Evolutionary conservation across 1,140 invertebrate species (phyloP), one percentile per base, ranked within the genome.

Genomic region (Drosophila nasuta): DNA sequence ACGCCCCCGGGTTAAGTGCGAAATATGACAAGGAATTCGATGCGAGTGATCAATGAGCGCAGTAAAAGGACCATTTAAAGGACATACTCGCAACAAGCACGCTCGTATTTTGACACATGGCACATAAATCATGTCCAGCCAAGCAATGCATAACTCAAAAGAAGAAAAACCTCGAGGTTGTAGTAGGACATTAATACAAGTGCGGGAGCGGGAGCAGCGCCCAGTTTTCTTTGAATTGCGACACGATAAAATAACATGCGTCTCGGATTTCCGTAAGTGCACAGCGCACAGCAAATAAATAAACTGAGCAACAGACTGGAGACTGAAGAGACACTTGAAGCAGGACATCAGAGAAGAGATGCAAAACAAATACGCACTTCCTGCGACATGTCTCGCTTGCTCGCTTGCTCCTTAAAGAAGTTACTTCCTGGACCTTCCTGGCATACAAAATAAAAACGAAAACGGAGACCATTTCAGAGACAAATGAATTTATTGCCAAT

Each of bases 361-460:
- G 85, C 78, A 89, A 89, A 89, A 76, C 82, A 89, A 89, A 89
- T 86, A 90, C 76, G 70, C 79, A 89, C 86, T 90, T 89, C 86
- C 86, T 89, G 86, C 70, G 52, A 60, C 67, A 64, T 45, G 49
- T 33, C 30, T 25, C 3, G 3, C 20, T 20, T 3, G 2, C 20
- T 20, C 20, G 20, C 20, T 25, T 25, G 20, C 20, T 25, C 70
- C 75, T 66, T 74, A 72, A 89, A 89, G 66, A 81, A 89, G 85
- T 90, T 85, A 89, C 85, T 89, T 89, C 85, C 85, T 89, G 85
- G 65, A 66, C 66, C 20, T 59, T 25, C 20, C 3, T 6, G 10
- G 13, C 13, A 33, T 60, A 51, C n/a, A 5, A 20, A 10, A 20
- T 20, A 30, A 25, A 25, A n/a, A 8, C 3, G 56, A 57, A 13